phyloP scores from a whole-genome alignment of 1,140 invertebrate species.

The Calliopsis andreniformis region DNA sequence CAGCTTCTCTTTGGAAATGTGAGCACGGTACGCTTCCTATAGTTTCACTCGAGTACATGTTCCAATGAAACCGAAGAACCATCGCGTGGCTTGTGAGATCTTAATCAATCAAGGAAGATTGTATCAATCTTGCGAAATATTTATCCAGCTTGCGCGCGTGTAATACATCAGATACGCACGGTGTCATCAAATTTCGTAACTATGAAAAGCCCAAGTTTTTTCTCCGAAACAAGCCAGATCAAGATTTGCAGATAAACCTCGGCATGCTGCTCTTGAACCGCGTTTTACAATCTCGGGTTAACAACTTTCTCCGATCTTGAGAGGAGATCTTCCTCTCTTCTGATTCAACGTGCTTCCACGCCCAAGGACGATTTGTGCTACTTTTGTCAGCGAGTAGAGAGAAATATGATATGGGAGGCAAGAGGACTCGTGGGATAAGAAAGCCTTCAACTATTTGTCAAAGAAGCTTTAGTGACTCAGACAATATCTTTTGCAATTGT shows the following conservation, averaged over 20 bases:
- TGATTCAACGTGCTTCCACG: constrained; percentile 27
- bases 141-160: not conserved
- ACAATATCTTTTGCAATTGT: no score
- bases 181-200: no score
- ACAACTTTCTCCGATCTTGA: constrained; percentile 60
- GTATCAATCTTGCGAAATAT: not conserved
- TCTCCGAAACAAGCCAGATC: not conserved
- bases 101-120: constrained; percentile 43
- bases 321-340: constrained; percentile 47
- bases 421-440: no score
- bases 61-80: constrained; percentile 5
- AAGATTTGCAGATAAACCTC: not conserved
- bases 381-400: no score
- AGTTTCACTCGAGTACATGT: not conserved
- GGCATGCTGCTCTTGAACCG: constrained; percentile 44
- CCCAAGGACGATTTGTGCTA: constrained; percentile 26
- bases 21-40: constrained; percentile 9
- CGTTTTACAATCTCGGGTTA: constrained; percentile 27
- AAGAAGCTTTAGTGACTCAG: no score
- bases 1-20: constrained; percentile 30
- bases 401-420: no score
- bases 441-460: no score
- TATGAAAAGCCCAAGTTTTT: not conserved
- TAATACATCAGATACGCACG: not conserved
- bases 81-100: constrained; percentile 3